Percentiles rank a stretch among this genome's conserved stretches.
Evolutionary conservation across 2,113 vertebrate species (phyloP).

Genomic region (Todiramphus saurophagus): DNA sequence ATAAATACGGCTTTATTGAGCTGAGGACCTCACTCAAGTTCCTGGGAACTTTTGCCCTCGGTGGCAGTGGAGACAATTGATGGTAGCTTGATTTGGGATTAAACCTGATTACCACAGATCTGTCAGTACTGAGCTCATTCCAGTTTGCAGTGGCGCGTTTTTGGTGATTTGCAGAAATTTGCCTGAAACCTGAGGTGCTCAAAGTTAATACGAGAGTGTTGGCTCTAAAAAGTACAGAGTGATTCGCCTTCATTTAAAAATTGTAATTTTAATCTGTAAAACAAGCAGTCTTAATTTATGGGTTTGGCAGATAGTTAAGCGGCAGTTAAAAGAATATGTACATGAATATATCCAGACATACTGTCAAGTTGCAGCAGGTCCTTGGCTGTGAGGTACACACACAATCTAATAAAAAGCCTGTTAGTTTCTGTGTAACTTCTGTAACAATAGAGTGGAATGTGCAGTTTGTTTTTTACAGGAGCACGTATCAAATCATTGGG

Average conservation of each 20-base stretch:
- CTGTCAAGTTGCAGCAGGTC: not conserved
- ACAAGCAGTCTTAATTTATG: not conserved
- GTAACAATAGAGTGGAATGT: fast-evolving
- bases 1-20: fast-evolving
- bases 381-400: too few species aligned
- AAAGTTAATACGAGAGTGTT: not conserved
- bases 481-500: not conserved
- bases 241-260: not conserved
- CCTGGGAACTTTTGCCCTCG: not conserved
- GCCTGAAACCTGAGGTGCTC: not conserved
- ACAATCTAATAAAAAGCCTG: not conserved
- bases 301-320: not conserved
- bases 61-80: fast-evolving
- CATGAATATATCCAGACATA: too few species aligned
- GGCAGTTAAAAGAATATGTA: fast-evolving
- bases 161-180: not conserved
- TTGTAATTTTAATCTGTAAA: not conserved
- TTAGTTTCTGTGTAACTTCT: not conserved
- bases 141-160: fast-evolving
- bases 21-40: not conserved
- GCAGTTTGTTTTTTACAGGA: not conserved
- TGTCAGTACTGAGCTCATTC: not conserved
- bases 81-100: not conserved
- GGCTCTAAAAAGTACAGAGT: fast-evolving
- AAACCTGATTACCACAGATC: fast-evolving